Base-by-base conservation (phyloP, 2,888 invertebrate genomes). In the Ichneumoninae sp. region DNA sequence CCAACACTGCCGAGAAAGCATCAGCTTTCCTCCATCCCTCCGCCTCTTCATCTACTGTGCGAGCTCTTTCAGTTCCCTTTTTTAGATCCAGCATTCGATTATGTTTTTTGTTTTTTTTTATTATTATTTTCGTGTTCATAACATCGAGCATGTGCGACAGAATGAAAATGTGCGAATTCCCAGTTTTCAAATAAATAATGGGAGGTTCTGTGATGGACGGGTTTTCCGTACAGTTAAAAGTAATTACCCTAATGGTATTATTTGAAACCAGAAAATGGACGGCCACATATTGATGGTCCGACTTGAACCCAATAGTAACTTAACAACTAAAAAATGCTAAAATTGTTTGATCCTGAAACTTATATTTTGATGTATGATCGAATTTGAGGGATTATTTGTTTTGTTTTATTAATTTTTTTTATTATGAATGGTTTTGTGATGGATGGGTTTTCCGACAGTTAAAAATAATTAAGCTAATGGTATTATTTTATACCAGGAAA, bases 11-110 rank as follows among this genome's bases (percentile, higher is more conserved):
- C 66, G 54, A 79, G 74, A 86, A 82, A 82, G 75, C 84, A 83
- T 86, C 82, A 78, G 81, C 70, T 80, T 71, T 82, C 76, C 40
- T 77, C 40, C 68, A 36, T 44, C 75, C 77, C 71, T 78, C 66
- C 68, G 52, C 57, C 65, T 82, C 75, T 78, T 77, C 68, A 33
- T 47, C 60, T 16, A 44, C 36, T 22, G 4, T 68, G 79, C 40
- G 80, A 84, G 88, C 88, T 90, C 87, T 90, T 87, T 85, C 82
- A 77, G 85, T 70, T 68, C 71, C 80, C 84, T 40, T 3, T 10
- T 40, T 40, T 40, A 40, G 40, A 40, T 40, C 40, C 40, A 40
- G 5, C 40, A 40, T 40, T 40, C 40, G 40, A 40, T 40, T 40
- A 10, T 40, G 40, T 87, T 84, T 68, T 87, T 85, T 71, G 60